Conservation (phyloP, 2,888 invertebrate species). For the Clanis bilineata region DNA sequence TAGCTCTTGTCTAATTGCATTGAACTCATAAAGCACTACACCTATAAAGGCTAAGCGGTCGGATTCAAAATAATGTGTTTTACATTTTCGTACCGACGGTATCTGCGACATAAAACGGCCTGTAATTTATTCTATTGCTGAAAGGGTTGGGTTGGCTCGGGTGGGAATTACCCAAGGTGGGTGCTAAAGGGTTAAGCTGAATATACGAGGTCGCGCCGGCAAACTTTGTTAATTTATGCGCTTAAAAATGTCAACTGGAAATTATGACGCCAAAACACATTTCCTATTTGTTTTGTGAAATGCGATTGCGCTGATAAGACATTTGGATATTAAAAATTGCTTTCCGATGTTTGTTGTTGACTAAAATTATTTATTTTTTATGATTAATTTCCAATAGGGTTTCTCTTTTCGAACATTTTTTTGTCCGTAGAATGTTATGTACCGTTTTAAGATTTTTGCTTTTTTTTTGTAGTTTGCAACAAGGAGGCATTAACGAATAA, state of each 20-base stretch:
- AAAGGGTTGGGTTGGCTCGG: constrained; percentile 77
- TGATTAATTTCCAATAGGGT: neutral
- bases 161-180: constrained; percentile 83
- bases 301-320: constrained; percentile 48
- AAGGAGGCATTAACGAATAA: too few relatives aligned
- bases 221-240: constrained; percentile 82
- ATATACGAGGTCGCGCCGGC: constrained; percentile 78
- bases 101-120: constrained; percentile 81
- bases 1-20: constrained; percentile 74
- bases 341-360: neutral
- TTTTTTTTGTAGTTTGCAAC: too few relatives aligned
- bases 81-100: constrained; percentile 78
- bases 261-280: constrained; percentile 81
- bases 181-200: constrained; percentile 82
- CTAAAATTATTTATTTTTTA: too few relatives aligned
- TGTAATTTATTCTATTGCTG: constrained; percentile 83
- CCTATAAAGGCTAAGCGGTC: constrained; percentile 79
- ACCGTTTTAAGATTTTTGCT: too few relatives aligned
- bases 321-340: constrained; percentile 23
- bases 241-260: constrained; percentile 82
- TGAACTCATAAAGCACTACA: constrained; percentile 73
- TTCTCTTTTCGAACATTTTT: too few relatives aligned
- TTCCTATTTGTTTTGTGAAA: constrained; percentile 71
- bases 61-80: constrained; percentile 81
- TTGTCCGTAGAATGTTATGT: too few relatives aligned